Evolutionary conservation across 2,888 invertebrate species (phyloP), one percentile per base, ranked within the genome.

Genomic region (Epinotia bilunana): DNA sequence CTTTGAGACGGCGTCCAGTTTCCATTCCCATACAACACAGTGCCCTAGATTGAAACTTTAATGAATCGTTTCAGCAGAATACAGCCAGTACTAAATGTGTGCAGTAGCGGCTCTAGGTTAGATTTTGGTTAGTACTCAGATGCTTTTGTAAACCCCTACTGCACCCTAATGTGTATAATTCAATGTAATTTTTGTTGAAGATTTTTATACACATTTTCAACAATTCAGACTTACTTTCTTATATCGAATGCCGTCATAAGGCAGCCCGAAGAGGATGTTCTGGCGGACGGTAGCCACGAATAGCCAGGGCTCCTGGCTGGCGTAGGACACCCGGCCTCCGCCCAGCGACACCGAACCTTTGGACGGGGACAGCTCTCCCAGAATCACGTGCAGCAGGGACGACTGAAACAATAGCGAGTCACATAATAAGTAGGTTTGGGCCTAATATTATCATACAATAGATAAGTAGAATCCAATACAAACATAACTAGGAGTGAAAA

Each of bases 221-320:
- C n/a, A 3, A n/a, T 3, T 53, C 53, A 7, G 16, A n/a, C 82
- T 86, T 82, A 92, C 94, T 91, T 91, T 94, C 83, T 88, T 93
- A 82, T 91, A 95, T 55, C 94, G 91, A 18, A 91, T 83, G 75
- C 93, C 91, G 77, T 95, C 94, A 81, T 94, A 96, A 0, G 95
- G 91, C 78, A 95, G 92, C 0, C 97, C 98, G 86, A 98, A 98
- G 13, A 97, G 90, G 77, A 98, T 97, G 84, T 98, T 98, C 82
- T 97, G 96, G 61, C 96, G 93, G 2, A 98, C 95, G 1, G 96
- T 95, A 1, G 95, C 96, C 0, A 95, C 95, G 80, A 96, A 96
- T 1, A 96, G 88, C 98, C 98, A 98, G 0, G 98, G 96, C 81
- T 97, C 96, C 89, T 98, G 97, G 65, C 97, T 95, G 1, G 96